A percentile compares a stretch with the other conserved stretches of the same genome.
Evolutionary conservation across 2,797 vertebrate species (phyloP).

Genomic region (Pampus argenteus): DNA sequence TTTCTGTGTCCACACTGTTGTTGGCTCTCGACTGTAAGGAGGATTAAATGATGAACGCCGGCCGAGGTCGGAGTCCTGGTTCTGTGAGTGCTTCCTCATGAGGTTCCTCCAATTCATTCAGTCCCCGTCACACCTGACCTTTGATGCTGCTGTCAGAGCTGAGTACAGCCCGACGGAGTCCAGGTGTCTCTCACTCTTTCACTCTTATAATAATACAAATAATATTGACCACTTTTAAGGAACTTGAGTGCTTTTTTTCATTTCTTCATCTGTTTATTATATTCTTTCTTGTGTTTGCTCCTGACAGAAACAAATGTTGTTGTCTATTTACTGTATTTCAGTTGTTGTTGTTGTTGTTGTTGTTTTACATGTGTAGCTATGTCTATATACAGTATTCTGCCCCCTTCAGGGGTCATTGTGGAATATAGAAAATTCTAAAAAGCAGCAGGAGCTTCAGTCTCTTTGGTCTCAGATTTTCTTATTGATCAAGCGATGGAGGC

Average conservation of each 20-base stretch:
- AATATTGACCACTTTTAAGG: too few relatives aligned
- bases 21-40: conserved; percentile 8
- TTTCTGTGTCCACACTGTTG: too few relatives aligned
- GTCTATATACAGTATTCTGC: background rate
- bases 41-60: conserved; percentile 4
- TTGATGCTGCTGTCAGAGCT: too few relatives aligned
- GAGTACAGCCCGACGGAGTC: too few relatives aligned
- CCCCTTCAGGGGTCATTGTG: background rate
- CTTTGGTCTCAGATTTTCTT: conserved; percentile 39
- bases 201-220: too few relatives aligned
- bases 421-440: conserved; percentile 22
- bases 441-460: conserved; percentile 42
- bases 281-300: background rate
- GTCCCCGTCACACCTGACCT: too few relatives aligned
- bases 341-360: background rate
- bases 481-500: conserved; percentile 20
- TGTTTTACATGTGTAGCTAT: background rate
- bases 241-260: too few relatives aligned
- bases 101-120: too few relatives aligned
- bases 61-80: background rate
- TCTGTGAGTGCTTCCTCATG: background rate
- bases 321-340: background rate
- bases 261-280: background rate
- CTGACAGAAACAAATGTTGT: background rate
- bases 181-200: too few relatives aligned